Evolutionary conservation across 2,797 vertebrate genomes (phyloP).

Genomic region (Aulostomus chinensis): DNA sequence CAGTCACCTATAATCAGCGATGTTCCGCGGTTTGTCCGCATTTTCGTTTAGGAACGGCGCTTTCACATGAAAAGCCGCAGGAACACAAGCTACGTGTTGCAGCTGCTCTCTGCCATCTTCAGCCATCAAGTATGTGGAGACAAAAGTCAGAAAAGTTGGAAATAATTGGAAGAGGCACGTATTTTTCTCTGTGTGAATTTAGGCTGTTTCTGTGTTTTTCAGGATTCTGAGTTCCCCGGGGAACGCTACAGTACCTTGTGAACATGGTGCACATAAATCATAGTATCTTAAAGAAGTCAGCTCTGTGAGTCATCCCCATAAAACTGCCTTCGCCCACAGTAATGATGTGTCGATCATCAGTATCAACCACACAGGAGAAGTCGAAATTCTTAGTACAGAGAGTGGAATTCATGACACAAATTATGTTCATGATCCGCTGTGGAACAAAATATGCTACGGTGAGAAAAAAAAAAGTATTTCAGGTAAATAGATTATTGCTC

Average conservation of each 20-base stretch:
- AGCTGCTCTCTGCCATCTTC: slow-evolving; percentile 41
- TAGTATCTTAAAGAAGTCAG: slow-evolving; percentile 14
- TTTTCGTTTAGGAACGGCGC: slow-evolving; percentile 43
- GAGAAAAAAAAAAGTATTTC: slow-evolving; percentile 2
- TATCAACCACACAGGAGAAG: too few species aligned
- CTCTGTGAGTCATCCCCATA: slow-evolving; percentile 11
- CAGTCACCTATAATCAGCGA: too few species aligned
- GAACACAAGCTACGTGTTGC: slow-evolving; percentile 18
- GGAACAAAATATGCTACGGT: too few species aligned
- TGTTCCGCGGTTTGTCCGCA: too few species aligned
- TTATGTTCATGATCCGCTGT: too few species aligned
- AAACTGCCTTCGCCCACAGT: slow-evolving; percentile 12
- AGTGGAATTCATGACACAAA: neutral
- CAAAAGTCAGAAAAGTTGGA: slow-evolving; percentile 36
- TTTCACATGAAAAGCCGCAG: neutral
- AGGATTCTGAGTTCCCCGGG: neutral
- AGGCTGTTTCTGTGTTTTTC: slow-evolving; percentile 21
- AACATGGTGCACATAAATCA: slow-evolving; percentile 37
- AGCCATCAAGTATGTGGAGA: slow-evolving; percentile 21
- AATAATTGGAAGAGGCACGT: slow-evolving; percentile 38
- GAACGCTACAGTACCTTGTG: slow-evolving; percentile 28
- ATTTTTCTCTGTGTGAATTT: slow-evolving; percentile 17
- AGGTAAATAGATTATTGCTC: too few species aligned
- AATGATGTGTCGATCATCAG: slow-evolving; percentile 1
- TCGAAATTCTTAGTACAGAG: too few species aligned